phyloP scores from a whole-genome alignment of 2,113 vertebrate genomes.

The Tachycineta bicolor region DNA sequence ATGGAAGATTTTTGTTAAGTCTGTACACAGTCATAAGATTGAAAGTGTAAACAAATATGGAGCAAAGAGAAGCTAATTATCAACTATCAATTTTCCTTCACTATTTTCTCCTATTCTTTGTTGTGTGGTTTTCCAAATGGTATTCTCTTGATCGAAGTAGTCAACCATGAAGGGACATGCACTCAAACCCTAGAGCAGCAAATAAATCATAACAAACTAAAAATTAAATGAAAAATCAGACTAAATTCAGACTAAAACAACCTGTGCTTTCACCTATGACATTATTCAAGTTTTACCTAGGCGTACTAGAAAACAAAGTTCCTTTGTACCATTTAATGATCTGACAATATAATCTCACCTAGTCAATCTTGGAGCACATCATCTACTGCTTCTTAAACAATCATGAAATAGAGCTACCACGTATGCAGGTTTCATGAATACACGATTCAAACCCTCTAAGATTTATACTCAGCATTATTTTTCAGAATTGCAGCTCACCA shows the following conservation, averaged over 20 bases:
- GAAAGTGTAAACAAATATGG: background rate
- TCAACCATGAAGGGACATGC: background rate
- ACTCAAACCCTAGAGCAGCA: background rate
- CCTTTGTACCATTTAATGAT: background rate
- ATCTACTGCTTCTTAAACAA: background rate
- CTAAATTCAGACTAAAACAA: background rate
- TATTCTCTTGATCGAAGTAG: background rate
- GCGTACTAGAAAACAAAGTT: background rate
- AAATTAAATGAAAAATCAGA: background rate
- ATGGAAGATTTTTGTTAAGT: background rate
- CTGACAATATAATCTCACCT: background rate
- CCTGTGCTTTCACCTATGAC: background rate
- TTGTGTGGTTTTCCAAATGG: background rate
- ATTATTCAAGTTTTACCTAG: background rate
- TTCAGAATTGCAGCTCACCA: background rate
- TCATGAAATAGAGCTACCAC: background rate
- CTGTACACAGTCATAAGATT: background rate
- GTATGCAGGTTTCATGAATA: background rate
- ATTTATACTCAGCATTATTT: background rate
- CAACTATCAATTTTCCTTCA: background rate
- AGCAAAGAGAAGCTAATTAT: background rate
- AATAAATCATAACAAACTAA: background rate
- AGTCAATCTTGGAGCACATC: background rate
- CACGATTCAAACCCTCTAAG: background rate
- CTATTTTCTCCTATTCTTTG: background rate